Evolutionary conservation across 2,888 invertebrate genomes (phyloP), one percentile per base, ranked within the genome.

Genomic region (Apoderus coryli): DNA sequence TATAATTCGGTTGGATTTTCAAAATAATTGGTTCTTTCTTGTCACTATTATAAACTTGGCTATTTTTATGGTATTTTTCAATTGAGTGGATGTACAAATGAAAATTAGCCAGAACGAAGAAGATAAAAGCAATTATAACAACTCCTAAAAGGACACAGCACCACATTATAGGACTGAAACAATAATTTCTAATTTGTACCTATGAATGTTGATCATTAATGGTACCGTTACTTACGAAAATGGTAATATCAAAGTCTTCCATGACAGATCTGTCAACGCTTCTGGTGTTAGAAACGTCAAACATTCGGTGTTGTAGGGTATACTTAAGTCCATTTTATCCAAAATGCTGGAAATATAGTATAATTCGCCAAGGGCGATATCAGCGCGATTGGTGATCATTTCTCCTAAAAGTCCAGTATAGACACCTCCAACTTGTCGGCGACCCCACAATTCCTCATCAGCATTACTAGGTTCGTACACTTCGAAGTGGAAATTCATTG

Each of bases 231-330:
- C 59, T 56, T 60, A 77, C 81, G 68, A 74, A 47, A 85, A 84
- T 2, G 85, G 85, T 41, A 79, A 58, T 45, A 84, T 74, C 4
- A 86, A 60, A 1, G 84, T 78, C 53, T 76, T 77, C 85, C 85
- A 85, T 2, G 84, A 79, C 45, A 81, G 82, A 49, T 85, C 81
- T 2, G 70, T 71, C 10, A 77, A 59, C 1, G 82, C 72, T 56
- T 84, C 84, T 0, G 84, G 84, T 1, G 85, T 84, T 10, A 86
- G 53, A 48, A 86, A 86, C 1, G 85, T 85, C 45, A 84, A 64
- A 47, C 85, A 86, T 49, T 84, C 79, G 0, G 77, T 71, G n/a
- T 74, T 77, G 39, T 85, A 85, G 0, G 85, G 81, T 26, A 69
- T 63, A 30, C 76, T 77, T 22, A 86, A 56, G 52, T 86, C 85